These are phyloP conservation scores for Hippocampus barbouri DNA, from an alignment of 2,113 vertebrate species.

Conservation along the genomic window DNA sequence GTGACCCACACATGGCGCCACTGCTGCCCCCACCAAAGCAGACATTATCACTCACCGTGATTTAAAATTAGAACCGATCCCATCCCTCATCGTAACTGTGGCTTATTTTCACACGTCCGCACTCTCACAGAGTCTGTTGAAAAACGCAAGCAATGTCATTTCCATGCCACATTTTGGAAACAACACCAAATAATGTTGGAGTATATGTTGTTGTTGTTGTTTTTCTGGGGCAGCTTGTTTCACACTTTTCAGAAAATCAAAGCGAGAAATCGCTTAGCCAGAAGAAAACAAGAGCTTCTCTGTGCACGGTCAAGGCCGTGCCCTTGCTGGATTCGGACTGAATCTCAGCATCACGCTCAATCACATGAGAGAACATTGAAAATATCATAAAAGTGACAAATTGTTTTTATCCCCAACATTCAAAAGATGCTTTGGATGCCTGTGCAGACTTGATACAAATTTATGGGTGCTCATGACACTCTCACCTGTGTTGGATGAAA, in stretches of 20 bases:
- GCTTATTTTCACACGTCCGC: not conserved
- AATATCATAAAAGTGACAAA: not conserved
- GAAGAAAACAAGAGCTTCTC: conserved; percentile 1
- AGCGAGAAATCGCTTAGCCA: conserved; percentile 4
- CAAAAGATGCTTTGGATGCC: not conserved
- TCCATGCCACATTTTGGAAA: not conserved
- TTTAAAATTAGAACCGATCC: conserved; percentile 3
- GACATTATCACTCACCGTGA: not conserved
- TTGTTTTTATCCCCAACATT: not conserved
- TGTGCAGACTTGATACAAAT: conserved; percentile 11
- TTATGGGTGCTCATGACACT: conserved; percentile 1
- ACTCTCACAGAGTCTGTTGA: not conserved
- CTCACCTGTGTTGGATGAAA: conserved; percentile 27
- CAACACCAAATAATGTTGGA: conserved; percentile 1
- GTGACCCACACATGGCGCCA: not conserved
- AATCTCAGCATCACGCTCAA: not conserved
- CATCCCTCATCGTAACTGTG: not conserved
- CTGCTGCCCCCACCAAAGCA: not conserved
- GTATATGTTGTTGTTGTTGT: not conserved
- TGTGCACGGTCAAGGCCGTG: not conserved
- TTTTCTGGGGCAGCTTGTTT: not conserved
- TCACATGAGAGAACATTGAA: not conserved
- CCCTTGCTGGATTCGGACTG: not conserved
- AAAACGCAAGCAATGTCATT: not conserved
- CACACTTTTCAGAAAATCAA: conserved; percentile 7